Conservation (phyloP, 2,797 vertebrate genomes). For the Lepus oiostolus region DNA sequence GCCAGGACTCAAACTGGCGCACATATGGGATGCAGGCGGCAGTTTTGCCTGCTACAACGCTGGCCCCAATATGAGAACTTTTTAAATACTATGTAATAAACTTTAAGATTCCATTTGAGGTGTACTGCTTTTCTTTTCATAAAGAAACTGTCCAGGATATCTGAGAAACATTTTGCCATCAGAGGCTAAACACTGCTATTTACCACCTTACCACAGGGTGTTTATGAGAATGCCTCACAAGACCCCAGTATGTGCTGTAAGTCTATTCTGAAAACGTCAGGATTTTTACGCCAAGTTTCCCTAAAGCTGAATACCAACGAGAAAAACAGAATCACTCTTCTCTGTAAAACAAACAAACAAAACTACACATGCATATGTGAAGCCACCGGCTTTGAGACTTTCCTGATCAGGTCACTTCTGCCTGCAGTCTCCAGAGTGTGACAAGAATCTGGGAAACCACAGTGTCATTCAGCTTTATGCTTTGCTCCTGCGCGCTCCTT, state of each 20-base stretch:
- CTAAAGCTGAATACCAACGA: constrained; percentile 20
- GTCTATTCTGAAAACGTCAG: constrained; percentile 17
- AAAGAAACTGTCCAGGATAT: constrained; percentile 9
- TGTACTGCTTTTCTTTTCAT: neutral
- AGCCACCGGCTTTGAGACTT: neutral
- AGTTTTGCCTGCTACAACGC: no score
- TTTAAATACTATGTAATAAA: neutral
- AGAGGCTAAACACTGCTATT: constrained; percentile 43
- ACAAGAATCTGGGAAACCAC: neutral
- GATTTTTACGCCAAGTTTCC: constrained; percentile 48
- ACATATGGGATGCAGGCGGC: no score
- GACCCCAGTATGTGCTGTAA: neutral
- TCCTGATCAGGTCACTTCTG: neutral
- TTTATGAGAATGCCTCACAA: neutral
- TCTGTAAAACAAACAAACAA: constrained; percentile 15
- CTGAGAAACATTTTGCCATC: constrained; percentile 33
- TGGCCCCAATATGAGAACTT: neutral
- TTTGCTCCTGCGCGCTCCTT: neutral
- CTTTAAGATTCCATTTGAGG: neutral
- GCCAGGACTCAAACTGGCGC: no score
- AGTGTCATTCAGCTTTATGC: neutral
- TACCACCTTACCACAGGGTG: neutral
- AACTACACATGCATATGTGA: neutral
- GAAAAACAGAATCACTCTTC: constrained; percentile 23
- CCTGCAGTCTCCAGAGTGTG: constrained; percentile 20